phyloP scores from a whole-genome alignment of 2,113 vertebrate species.

The Octodon degus region DNA sequence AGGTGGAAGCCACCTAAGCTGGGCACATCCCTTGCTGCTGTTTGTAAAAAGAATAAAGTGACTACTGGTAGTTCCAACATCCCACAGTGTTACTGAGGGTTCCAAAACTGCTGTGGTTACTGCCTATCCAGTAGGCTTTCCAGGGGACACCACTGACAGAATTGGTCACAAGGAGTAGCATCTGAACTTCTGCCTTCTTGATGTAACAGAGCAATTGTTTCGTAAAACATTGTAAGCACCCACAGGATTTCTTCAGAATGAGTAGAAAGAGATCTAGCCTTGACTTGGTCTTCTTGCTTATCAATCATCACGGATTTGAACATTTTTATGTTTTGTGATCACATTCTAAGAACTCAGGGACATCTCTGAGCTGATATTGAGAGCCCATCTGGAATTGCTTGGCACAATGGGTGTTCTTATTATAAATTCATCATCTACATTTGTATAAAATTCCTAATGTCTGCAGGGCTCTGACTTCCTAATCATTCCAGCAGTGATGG shows the following conservation, averaged over 20 bases:
- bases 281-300: conserved; percentile 8
- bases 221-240: neutral
- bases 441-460: neutral
- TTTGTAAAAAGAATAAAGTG: neutral
- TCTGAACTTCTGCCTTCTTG: conserved; percentile 31
- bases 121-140: neutral
- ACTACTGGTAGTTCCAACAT: neutral
- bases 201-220: neutral
- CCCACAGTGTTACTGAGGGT: neutral
- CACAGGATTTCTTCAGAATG: neutral
- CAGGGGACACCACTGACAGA: neutral
- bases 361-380: neutral
- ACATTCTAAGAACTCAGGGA: neutral
- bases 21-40: neutral
- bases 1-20: neutral
- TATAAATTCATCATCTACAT: neutral
- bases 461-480: neutral
- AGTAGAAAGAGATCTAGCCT: neutral
- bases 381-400: neutral
- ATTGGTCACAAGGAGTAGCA: neutral
- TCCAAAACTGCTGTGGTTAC: neutral
- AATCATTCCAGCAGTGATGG: neutral
- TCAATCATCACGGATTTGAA: conserved; percentile 8
- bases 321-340: conserved; percentile 19
- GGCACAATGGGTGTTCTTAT: neutral